These are phyloP conservation scores for Boulengeromyrus knoepffleri DNA, from an alignment of 2,113 vertebrate species.

Conservation along the genomic window DNA sequence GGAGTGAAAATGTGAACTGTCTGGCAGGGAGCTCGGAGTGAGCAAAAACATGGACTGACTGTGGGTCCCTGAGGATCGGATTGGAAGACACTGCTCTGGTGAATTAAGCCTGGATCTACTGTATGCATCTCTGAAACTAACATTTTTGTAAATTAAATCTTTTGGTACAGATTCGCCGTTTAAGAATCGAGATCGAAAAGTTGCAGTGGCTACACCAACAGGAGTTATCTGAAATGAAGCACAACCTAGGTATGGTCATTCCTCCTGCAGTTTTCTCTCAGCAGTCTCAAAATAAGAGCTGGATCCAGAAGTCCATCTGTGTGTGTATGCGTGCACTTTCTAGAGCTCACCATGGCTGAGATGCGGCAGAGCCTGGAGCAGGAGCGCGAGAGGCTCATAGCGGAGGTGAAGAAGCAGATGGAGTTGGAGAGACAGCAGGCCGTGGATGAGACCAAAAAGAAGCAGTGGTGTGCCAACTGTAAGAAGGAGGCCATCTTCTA, in stretches of 20 bases:
- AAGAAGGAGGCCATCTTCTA: constrained; percentile 97
- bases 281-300: neutral
- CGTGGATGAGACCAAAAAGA: constrained; percentile 95
- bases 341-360: constrained; percentile 95
- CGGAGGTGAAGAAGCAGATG: constrained; percentile 89
- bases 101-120: neutral
- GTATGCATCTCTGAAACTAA: neutral
- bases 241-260: constrained; percentile 76
- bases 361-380: constrained; percentile 97
- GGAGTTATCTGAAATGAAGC: constrained; percentile 94
- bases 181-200: constrained; percentile 96
- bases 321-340: neutral
- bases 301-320: neutral
- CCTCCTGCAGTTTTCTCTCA: neutral
- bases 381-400: constrained; percentile 82
- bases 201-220: constrained; percentile 96
- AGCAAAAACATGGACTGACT: neutral
- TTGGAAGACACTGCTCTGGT: neutral
- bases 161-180: constrained; percentile 74
- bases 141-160: neutral
- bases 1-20: neutral
- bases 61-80: neutral
- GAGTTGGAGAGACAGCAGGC: constrained; percentile 90
- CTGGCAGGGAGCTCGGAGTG: neutral
- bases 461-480: constrained; percentile 97